Conservation (phyloP, 2,888 invertebrate genomes). For the Patella caerulea region DNA sequence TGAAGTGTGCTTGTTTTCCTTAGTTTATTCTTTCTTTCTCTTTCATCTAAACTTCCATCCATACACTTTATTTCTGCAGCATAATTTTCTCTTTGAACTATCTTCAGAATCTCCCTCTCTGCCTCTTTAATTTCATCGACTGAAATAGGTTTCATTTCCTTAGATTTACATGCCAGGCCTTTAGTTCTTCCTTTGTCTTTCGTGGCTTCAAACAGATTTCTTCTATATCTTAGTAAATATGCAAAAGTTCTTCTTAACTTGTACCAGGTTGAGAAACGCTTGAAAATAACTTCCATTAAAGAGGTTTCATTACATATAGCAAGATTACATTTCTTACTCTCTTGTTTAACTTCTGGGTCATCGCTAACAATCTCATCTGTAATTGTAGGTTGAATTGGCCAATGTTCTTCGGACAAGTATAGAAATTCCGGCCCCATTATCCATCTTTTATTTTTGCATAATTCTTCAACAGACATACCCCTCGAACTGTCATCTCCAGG, state of each 20-base stretch:
- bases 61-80: not conserved
- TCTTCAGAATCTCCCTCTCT: slow-evolving; percentile 1
- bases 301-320: not conserved
- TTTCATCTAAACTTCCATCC: not conserved
- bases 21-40: not conserved
- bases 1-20: not conserved
- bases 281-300: not conserved
- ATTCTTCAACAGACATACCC: not conserved
- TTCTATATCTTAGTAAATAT: not conserved
- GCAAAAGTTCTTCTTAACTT: slow-evolving; percentile 1
- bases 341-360: slow-evolving; percentile 13
- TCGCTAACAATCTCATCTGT: not conserved
- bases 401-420: not conserved
- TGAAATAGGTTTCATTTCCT: not conserved
- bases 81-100: not conserved
- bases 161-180: not conserved
- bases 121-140: not conserved
- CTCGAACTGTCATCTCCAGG: slow-evolving; percentile 6
- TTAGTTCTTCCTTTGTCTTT: slow-evolving; percentile 8
- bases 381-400: not conserved
- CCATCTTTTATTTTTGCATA: not conserved
- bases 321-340: not conserved
- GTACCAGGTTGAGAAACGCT: not conserved
- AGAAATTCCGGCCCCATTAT: slow-evolving; percentile 9
- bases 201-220: not conserved